Conservation (phyloP, 1,140 invertebrate species). For the Drosophila lowei region DNA sequence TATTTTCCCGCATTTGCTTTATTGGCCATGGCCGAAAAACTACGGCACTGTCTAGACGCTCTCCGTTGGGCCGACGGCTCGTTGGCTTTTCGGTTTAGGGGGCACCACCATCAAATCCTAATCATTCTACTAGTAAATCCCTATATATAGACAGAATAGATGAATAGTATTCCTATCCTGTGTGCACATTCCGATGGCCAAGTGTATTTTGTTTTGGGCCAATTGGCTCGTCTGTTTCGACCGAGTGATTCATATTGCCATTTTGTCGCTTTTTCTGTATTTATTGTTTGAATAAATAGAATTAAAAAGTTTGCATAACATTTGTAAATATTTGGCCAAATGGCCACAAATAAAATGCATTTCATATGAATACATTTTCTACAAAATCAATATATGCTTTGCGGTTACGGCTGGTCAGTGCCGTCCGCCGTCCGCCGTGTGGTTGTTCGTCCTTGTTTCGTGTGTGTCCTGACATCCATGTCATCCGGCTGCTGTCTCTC, state of each 20-base stretch:
- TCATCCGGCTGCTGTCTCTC: not conserved
- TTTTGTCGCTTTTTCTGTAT: conserved; percentile 33
- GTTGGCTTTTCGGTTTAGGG: conserved; percentile 26
- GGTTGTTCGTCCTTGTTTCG: not conserved
- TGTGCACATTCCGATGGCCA: no score
- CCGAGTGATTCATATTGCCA: conserved; percentile 20
- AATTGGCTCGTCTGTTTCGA: conserved; percentile 42
- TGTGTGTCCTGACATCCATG: conserved; percentile 51
- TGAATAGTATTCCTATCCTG: not conserved
- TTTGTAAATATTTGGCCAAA: conserved; percentile 67
- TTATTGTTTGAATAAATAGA: conserved; percentile 48
- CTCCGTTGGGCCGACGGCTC: conserved; percentile 19
- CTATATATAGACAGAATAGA: no score
- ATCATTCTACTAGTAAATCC: conserved; percentile 23
- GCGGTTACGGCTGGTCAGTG: conserved; percentile 51
- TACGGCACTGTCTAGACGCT: conserved; percentile 61
- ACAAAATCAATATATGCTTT: conserved; percentile 68
- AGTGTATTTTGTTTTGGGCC: conserved; percentile 52
- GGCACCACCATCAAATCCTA: not conserved
- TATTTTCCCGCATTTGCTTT: conserved; percentile 72
- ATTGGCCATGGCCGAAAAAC: conserved; percentile 65
- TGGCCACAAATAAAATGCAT: conserved; percentile 48
- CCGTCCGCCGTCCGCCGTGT: conserved; percentile 39
- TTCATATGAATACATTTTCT: conserved; percentile 40
- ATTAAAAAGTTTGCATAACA: conserved; percentile 61